Base-by-base conservation (phyloP, 2,888 invertebrate genomes). In the Ceriagrion tenellum region DNA sequence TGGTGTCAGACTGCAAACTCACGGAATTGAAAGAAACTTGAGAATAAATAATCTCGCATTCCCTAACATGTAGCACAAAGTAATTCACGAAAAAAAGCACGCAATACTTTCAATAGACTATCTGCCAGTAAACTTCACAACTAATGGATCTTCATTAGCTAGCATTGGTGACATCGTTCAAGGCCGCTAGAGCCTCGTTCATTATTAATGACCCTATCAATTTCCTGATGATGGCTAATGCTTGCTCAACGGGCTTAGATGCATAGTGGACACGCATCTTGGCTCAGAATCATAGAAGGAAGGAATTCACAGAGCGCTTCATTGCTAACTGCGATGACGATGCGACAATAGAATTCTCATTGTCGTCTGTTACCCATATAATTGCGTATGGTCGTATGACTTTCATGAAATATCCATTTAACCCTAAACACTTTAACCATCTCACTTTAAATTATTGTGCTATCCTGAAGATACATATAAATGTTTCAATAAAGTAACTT, bases 101-200 rank as follows among this genome's bases (percentile, higher is more conserved):
- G 18, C 40, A 40, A 26, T 20, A 8, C 20, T 40, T 8, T 88
- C 40, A 88, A 88, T 47, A 88, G 23, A n/a, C 12, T 69, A 40
- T 40, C 40, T 47, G 40, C 47, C 12, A 35, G 47, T 88, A 40
- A 88, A 88, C 47, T 47, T 12, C 0, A 47, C 6, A 12, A 8
- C 47, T 88, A 47, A 88, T 18, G 40, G 88, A 23, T 47, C 88
- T 88, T 47, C 88, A 88, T 88, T 88, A 88, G 88, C 40, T 47
- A 20, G 26, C 23, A 10, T 18, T 47, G 40, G 8, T 47, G 40
- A n/a, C 23, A 88, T 23, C 88, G 20, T 47, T 88, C 26, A 47
- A 88, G 40, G 47, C 4, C 47, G 88, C 0, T n/a, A 18, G 20
- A 47, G 16, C 8, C 16, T 88, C 47, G 35, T 88, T 16, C 40